These are phyloP conservation scores for Saccopteryx leptura DNA, from an alignment of 2,113 vertebrate genomes.

Conservation along the genomic window DNA sequence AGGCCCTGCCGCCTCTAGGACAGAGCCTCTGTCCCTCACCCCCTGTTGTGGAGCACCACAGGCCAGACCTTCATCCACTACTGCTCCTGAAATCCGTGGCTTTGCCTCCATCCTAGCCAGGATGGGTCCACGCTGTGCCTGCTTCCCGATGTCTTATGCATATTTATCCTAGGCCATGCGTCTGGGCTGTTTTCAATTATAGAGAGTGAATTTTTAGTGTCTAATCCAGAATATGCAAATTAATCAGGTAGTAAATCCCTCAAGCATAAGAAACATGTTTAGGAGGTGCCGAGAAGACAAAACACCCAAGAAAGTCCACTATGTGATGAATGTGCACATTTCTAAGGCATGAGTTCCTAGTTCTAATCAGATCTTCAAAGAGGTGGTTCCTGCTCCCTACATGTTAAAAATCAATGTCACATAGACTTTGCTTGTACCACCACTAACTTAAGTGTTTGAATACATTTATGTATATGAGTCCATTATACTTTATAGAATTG, in stretches of 20 bases:
- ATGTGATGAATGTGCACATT: background rate
- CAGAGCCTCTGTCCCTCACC: background rate
- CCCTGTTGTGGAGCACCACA: rapidly evolving
- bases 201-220: background rate
- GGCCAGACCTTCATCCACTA: background rate
- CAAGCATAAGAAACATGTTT: background rate
- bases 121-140: background rate
- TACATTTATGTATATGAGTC: background rate
- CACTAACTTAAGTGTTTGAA: background rate
- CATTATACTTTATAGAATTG: conserved; percentile 25
- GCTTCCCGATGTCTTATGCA: background rate
- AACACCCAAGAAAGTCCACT: background rate
- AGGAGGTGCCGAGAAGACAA: conserved; percentile 1
- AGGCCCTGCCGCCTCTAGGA: background rate
- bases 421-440: background rate
- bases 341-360: background rate
- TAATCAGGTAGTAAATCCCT: background rate
- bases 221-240: background rate
- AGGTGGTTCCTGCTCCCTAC: background rate
- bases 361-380: conserved; percentile 26
- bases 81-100: background rate
- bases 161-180: background rate
- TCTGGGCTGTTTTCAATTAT: background rate
- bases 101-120: background rate
- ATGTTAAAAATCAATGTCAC: conserved; percentile 14